Conservation (phyloP, 2,888 invertebrate genomes). For the Diplazon laetatorius region DNA sequence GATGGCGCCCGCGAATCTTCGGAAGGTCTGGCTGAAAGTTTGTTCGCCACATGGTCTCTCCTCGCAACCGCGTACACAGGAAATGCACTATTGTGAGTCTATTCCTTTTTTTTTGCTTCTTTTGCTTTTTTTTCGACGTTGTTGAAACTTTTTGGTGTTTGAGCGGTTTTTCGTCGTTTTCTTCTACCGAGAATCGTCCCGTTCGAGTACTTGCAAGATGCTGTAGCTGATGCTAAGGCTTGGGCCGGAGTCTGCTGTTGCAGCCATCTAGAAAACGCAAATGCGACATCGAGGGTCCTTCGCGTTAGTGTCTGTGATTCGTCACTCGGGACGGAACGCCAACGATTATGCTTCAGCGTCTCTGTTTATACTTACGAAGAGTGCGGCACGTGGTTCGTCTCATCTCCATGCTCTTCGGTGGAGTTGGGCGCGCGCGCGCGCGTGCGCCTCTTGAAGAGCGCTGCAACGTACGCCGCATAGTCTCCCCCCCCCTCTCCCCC, state of each 20-base stretch:
- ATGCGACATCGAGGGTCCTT: slow-evolving; percentile 13
- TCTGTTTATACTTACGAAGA: slow-evolving; percentile 64
- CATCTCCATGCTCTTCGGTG: no score
- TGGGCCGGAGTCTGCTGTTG: no score
- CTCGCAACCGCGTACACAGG: slow-evolving; percentile 42
- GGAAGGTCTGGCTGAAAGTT: slow-evolving; percentile 26
- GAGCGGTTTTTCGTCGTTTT: slow-evolving; percentile 8
- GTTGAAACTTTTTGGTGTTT: not conserved
- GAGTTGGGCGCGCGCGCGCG: no score
- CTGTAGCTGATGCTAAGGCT: not conserved
- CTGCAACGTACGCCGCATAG: slow-evolving; percentile 7
- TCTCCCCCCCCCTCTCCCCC: no score
- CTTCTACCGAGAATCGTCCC: slow-evolving; percentile 30
- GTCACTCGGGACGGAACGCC: slow-evolving; percentile 62
- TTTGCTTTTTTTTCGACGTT: not conserved
- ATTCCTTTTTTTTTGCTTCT: slow-evolving; percentile 25
- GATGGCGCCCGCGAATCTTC: slow-evolving; percentile 41
- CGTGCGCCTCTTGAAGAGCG: no score
- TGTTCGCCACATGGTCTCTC: slow-evolving; percentile 31
- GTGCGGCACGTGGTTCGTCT: slow-evolving; percentile 65
- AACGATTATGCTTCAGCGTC: slow-evolving; percentile 68
- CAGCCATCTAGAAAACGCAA: not conserved
- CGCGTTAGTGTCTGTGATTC: slow-evolving; percentile 58
- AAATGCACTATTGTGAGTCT: slow-evolving; percentile 47
- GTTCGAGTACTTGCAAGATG: slow-evolving; percentile 46